These are phyloP conservation scores for Zygaena filipendulae DNA, from an alignment of 2,888 invertebrate genomes.

Conservation along the genomic window DNA sequence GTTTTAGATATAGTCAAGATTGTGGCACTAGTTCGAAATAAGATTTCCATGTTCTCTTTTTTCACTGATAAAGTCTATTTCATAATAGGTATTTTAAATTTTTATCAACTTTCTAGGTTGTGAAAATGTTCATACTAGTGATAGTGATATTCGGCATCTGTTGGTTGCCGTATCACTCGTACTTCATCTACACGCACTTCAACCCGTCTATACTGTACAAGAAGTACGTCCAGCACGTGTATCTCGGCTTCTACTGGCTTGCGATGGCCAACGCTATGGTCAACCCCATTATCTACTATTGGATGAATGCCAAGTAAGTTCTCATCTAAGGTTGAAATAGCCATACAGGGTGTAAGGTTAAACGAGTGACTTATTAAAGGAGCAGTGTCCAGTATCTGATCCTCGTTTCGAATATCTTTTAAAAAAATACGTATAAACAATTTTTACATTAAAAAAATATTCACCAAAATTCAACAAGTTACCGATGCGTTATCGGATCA, in stretches of 20 bases:
- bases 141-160: conserved; percentile 88
- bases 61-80: no score
- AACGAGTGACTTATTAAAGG: conserved; percentile 1
- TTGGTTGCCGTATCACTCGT: conserved; percentile 90
- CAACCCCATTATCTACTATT: conserved; percentile 91
- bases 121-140: conserved; percentile 89
- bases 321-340: background rate
- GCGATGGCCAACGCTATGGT: conserved; percentile 96
- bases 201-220: conserved; percentile 72
- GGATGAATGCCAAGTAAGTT: conserved; percentile 89
- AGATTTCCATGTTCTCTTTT: no score
- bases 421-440: no score
- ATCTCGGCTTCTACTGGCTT: conserved; percentile 88
- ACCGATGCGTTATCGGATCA: no score
- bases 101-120: no score
- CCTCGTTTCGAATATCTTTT: no score
- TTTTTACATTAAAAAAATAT: no score
- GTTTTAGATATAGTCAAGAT: background rate
- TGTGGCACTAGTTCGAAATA: no score
- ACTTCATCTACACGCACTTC: conserved; percentile 86
- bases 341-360: no score
- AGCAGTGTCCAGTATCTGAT: no score
- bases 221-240: conserved; percentile 85
- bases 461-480: no score
- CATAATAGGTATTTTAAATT: no score